phyloP scores from a whole-genome alignment of 2,113 vertebrate genomes.

The Carlito syrichta region DNA sequence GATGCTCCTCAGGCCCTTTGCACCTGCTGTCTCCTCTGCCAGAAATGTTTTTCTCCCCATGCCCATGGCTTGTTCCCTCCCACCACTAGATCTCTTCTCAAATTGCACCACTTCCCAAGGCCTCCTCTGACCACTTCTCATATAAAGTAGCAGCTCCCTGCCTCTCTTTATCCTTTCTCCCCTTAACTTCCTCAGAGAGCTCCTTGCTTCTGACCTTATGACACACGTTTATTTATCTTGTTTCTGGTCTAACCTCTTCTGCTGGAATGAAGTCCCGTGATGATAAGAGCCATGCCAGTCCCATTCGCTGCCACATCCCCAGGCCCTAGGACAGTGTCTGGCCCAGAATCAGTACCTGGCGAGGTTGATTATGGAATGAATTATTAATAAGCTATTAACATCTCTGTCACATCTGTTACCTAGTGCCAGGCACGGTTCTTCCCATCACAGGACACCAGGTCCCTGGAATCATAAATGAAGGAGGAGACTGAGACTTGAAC shows the following conservation, averaged over 20 bases:
- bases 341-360: background rate
- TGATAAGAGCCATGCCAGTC: background rate
- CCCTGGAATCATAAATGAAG: background rate
- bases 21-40: background rate
- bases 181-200: background rate
- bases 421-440: background rate
- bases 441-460: background rate
- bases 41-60: background rate
- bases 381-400: background rate
- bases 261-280: background rate
- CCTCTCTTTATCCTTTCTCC: background rate
- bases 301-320: fast-evolving
- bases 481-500: too few relatives aligned
- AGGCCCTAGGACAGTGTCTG: fast-evolving
- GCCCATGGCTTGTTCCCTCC: background rate
- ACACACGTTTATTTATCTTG: background rate
- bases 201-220: background rate
- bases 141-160: background rate
- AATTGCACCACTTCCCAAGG: background rate
- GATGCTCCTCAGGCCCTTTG: background rate
- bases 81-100: background rate
- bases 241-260: background rate
- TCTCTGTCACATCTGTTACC: background rate
- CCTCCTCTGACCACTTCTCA: background rate
- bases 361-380: background rate